Base-by-base conservation (phyloP, 2,888 invertebrate genomes). In the Cantharis flavilabris region DNA sequence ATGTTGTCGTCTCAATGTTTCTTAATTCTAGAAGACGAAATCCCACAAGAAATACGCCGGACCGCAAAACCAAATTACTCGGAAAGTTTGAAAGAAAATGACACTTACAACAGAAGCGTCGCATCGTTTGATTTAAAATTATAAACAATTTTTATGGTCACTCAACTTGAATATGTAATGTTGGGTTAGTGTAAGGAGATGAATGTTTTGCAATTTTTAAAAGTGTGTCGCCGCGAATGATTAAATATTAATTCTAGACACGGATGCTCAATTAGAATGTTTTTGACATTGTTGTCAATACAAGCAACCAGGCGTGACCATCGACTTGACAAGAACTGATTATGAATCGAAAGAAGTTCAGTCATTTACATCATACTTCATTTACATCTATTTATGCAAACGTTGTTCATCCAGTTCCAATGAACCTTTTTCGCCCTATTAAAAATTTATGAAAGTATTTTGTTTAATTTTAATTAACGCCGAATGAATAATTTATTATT, bases 241-340 rank as follows among this genome's bases (percentile, higher is more conserved):
- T 67, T 67, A 69, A 69, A 69, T 33, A 69, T 83, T 84, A 84
- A 85, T 83, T 84, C 83, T 77, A 79, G 76, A 74, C 75, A 78
- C 74, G 82, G 81, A 80, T 82, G 83, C 83, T 84, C 85, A 85
- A 86, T 86, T 86, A 85, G 85, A 85, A 84, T 87, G 87, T 86
- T 87, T 86, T 86, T 86, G 87, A 87, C 87, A 84, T 82, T 82
- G 84, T 84, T 86, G 86, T 85, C 86, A 85, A 85, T 84, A 83
- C 80, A 83, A 80, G 80, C 83, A 82, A 75, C 81, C 82, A 82
- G 82, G 83, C 84, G 83, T 83, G 81, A 82, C 83, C 81, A 83
- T 82, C 82, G 83, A 81, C 83, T 81, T 84, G 84, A 84, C 85
- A 84, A 82, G 82, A 81, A 80, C 83, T 85, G 83, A 84, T 85